Percentiles rank a stretch among this genome's conserved stretches.
These are phyloP conservation scores for Andrena minutula DNA, from an alignment of 2,888 invertebrate species.

Conservation along the genomic window DNA sequence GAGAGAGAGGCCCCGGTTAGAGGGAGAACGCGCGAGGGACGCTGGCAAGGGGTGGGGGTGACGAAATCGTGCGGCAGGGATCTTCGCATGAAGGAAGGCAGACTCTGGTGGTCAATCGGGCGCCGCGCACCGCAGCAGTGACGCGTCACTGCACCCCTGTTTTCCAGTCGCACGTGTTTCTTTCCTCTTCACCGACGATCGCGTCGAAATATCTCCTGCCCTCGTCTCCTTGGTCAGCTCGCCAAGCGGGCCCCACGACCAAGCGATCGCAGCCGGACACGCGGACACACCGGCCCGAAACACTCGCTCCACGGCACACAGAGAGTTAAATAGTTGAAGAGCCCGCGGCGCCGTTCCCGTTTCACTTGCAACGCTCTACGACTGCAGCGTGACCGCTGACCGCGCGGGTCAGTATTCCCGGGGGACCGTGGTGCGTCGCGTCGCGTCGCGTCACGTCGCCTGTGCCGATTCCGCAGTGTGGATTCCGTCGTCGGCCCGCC, in stretches of 20 bases:
- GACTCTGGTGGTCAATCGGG: slow-evolving; percentile 85
- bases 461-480: slow-evolving; percentile 9
- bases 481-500: neutral
- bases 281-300: slow-evolving; percentile 29
- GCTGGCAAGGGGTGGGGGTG: slow-evolving; percentile 71
- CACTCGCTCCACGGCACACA: slow-evolving; percentile 15
- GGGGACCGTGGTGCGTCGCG: slow-evolving; percentile 1
- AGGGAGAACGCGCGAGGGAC: slow-evolving; percentile 51
- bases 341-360: slow-evolving; percentile 16
- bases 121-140: slow-evolving; percentile 84
- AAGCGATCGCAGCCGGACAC: slow-evolving; percentile 35
- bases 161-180: slow-evolving; percentile 82
- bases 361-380: neutral
- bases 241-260: slow-evolving; percentile 56
- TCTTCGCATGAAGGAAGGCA: slow-evolving; percentile 82
- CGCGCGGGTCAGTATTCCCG: neutral
- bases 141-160: slow-evolving; percentile 84
- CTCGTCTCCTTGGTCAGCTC: slow-evolving; percentile 73
- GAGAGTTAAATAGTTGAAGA: slow-evolving; percentile 13
- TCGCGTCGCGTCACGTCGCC: neutral
- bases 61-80: slow-evolving; percentile 79
- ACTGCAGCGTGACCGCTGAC: neutral
- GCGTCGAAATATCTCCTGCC: slow-evolving; percentile 54
- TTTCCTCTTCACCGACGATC: slow-evolving; percentile 79
- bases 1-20: slow-evolving; percentile 43